A percentile compares a stretch with the other conserved stretches of the same genome.
Conservation (phyloP, 2,888 invertebrate genomes). For the Tinea semifulvella region DNA sequence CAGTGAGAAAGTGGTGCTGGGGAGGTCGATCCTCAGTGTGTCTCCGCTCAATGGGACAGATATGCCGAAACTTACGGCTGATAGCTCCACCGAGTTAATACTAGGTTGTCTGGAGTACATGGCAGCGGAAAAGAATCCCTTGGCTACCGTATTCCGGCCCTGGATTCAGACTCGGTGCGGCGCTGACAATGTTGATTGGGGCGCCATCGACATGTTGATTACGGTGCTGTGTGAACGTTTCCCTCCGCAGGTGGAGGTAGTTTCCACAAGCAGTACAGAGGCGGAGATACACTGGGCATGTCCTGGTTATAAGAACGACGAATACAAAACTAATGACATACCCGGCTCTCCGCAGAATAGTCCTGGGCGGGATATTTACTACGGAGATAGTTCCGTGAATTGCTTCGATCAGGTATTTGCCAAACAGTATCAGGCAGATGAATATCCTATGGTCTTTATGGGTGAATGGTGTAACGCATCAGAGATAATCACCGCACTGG, state of each 20-base stretch:
- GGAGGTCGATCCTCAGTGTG: not conserved
- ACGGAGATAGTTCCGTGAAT: not conserved
- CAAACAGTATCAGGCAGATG: not conserved
- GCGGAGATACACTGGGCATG: not conserved
- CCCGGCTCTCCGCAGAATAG: not conserved
- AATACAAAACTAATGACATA: not conserved
- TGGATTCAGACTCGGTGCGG: not conserved
- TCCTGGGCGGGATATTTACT: not conserved
- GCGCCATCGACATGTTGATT: not conserved
- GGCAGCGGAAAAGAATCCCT: not conserved
- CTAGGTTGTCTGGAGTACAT: not conserved
- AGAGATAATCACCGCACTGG: not conserved
- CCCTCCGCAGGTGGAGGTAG: not conserved
- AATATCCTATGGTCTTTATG: not conserved
- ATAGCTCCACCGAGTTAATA: not conserved
- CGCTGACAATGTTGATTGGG: not conserved
- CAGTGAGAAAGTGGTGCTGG: not conserved
- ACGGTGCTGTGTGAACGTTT: not conserved
- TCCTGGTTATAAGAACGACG: not conserved
- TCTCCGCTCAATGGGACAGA: not conserved
- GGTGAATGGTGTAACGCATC: not conserved
- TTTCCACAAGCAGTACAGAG: not conserved
- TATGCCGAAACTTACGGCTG: not conserved
- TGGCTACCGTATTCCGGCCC: not conserved
- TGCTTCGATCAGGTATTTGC: not conserved